Conservation (phyloP, 2,888 invertebrate species). For the Petrophora chlorosata region DNA sequence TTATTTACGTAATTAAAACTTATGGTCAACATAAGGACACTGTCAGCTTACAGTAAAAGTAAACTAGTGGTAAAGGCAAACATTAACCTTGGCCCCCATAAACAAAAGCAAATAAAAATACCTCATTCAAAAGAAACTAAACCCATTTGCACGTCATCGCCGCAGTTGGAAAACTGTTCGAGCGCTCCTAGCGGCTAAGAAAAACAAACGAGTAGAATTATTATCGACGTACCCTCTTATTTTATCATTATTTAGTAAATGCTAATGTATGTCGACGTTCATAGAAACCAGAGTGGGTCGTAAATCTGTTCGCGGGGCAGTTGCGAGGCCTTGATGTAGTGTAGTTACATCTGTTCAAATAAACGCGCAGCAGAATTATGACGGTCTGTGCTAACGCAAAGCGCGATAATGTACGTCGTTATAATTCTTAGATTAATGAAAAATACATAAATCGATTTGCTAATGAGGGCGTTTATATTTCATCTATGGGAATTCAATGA, state of each 20-base stretch:
- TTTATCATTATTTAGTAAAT: slow-evolving; percentile 66
- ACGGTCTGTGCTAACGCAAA: slow-evolving; percentile 29
- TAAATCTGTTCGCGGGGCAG: slow-evolving; percentile 60
- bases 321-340: slow-evolving; percentile 46
- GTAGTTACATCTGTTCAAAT: slow-evolving; percentile 61
- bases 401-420: slow-evolving; percentile 19
- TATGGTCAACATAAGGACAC: too few species aligned
- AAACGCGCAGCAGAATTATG: slow-evolving; percentile 55
- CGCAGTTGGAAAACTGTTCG: slow-evolving; percentile 38
- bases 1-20: slow-evolving; percentile 6
- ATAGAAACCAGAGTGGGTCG: slow-evolving; percentile 62
- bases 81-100: slow-evolving; percentile 64
- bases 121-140: slow-evolving; percentile 40
- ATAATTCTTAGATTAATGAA: slow-evolving; percentile 33
- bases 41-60: too few species aligned
- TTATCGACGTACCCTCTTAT: slow-evolving; percentile 53
- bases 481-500: slow-evolving; percentile 2
- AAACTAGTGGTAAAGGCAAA: too few species aligned
- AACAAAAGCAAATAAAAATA: slow-evolving; percentile 48
- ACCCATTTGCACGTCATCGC: slow-evolving; percentile 50
- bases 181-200: slow-evolving; percentile 34
- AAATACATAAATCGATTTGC: slow-evolving; percentile 22
- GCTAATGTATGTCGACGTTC: slow-evolving; percentile 70
- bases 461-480: slow-evolving; percentile 17
- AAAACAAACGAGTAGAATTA: slow-evolving; percentile 67